Conservation (phyloP, 2,888 invertebrate species). For the Drosophila neoperkinsi region DNA sequence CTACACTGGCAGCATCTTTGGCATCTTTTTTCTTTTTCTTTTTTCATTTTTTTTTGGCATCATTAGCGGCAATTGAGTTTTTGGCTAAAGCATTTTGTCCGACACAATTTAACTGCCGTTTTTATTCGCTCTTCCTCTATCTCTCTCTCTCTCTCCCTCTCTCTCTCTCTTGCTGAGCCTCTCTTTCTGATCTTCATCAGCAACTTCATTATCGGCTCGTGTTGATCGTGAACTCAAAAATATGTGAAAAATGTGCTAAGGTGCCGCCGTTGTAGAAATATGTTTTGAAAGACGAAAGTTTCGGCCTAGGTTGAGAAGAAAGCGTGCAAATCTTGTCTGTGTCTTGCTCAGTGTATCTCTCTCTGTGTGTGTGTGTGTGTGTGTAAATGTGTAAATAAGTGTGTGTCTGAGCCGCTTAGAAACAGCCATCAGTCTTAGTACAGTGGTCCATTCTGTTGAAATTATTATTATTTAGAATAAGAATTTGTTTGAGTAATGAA, state of each 20-base stretch:
- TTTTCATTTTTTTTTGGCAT: slow-evolving; percentile 26
- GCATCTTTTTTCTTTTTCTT: slow-evolving; percentile 23
- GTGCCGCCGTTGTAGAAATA: slow-evolving; percentile 52
- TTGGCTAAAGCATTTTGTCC: slow-evolving; percentile 50
- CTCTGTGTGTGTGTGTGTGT: background rate
- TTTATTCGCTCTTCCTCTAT: background rate
- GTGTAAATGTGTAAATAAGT: background rate
- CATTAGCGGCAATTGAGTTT: slow-evolving; percentile 64
- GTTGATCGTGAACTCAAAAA: slow-evolving; percentile 71
- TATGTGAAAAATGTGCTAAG: slow-evolving; percentile 72
- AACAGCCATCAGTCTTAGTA: slow-evolving; percentile 14
- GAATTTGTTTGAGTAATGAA: background rate
- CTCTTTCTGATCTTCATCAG: slow-evolving; percentile 1
- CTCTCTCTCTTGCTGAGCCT: background rate
- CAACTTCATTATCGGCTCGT: slow-evolving; percentile 26
- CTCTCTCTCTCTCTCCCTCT: background rate
- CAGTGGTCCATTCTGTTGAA: slow-evolving; percentile 13
- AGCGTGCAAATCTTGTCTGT: slow-evolving; percentile 68
- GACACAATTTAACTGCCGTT: slow-evolving; percentile 48
- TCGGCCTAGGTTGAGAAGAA: slow-evolving; percentile 62
- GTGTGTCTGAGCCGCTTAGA: slow-evolving; percentile 4
- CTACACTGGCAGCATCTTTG: slow-evolving; percentile 46
- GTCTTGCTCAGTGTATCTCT: slow-evolving; percentile 1
- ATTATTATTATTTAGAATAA: background rate
- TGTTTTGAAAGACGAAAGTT: slow-evolving; percentile 54